Base-by-base conservation (phyloP, 2,888 invertebrate genomes). In the Epicampocera succincta region DNA sequence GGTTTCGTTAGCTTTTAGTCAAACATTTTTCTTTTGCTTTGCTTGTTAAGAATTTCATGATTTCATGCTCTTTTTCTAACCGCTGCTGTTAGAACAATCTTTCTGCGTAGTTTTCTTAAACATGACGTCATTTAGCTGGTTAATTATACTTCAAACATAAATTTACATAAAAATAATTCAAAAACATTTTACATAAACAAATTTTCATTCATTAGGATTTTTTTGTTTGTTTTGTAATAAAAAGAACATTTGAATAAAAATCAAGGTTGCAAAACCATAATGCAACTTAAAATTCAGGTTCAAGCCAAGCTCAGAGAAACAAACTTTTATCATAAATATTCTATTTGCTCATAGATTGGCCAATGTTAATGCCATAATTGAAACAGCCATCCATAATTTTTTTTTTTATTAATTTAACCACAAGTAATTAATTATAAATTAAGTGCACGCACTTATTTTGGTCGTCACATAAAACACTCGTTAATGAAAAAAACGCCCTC, bases 291-390 rank as follows among this genome's bases (percentile, higher is more conserved):
- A 66, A 60, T 65, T 82, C 78, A 82, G 78, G 78, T 82, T 82
- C 82, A 82, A 71, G 40, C 46, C 77, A 69, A 75, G 68, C 44
- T 40, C 0, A 46, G 54, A 66, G 29, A 65, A 56, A 56, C 58
- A 71, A 63, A 56, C n/a, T 58, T 33, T 33, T 33, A 52, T 68
- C 63, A 82, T 80, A 73, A 81, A 63, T 76, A 84, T 84, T 84
- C 82, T 77, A 80, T 66, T 77, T 72, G 75, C 78, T 83, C 72
- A 58, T 61, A 33, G 38, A 83, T 78, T 85, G 84, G 44, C 84
- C 85, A 78, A 84, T 84, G 80, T 77, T 80, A 84, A 82, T 85
- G 87, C 86, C 77, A 83, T 78, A 72, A 81, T 52, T 46, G 69
- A 46, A 74, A 33, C 46, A 68, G 52, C 33, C 52, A 65, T 65